These are phyloP conservation scores for Sphaeridia pumilis DNA, from an alignment of 2,888 invertebrate species.

Conservation along the genomic window DNA sequence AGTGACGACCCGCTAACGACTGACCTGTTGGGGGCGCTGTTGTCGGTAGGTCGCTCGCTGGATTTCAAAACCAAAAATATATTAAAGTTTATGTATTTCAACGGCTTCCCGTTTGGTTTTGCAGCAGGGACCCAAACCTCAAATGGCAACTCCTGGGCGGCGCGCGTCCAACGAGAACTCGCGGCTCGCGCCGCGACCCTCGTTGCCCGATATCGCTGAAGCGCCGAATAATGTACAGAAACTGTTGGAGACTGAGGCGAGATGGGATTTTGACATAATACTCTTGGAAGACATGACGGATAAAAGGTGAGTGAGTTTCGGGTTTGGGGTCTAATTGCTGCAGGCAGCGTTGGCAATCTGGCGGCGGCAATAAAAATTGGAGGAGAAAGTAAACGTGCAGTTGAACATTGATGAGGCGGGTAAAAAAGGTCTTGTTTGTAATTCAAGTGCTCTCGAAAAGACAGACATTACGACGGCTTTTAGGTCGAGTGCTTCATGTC, in stretches of 20 bases:
- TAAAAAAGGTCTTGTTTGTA: too few relatives aligned
- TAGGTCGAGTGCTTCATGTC: too few relatives aligned
- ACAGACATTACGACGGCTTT: too few relatives aligned
- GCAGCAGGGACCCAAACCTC: conserved; percentile 58
- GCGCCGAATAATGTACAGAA: conserved; percentile 58
- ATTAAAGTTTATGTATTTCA: too few relatives aligned
- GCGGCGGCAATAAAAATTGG: too few relatives aligned
- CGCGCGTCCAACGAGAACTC: conserved; percentile 64
- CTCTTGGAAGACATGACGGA: conserved; percentile 65
- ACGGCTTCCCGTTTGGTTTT: too few relatives aligned
- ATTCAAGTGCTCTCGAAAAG: too few relatives aligned
- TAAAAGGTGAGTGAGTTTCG: conserved; percentile 42
- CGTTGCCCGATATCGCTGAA: conserved; percentile 37
- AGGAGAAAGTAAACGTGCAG: too few relatives aligned
- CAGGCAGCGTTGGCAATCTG: too few relatives aligned
- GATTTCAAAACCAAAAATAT: too few relatives aligned
- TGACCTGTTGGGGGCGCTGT: conserved; percentile 79
- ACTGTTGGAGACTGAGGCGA: conserved; percentile 62
- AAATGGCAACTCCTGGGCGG: conserved; percentile 45
- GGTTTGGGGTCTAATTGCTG: too few relatives aligned
- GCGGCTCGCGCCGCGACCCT: conserved; percentile 36
- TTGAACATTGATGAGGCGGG: too few relatives aligned
- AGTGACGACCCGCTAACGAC: conserved; percentile 83
- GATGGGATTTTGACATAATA: conserved; percentile 94
- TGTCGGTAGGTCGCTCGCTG: conserved; percentile 68